A percentile compares a stretch with the other conserved stretches of the same genome.
Evolutionary conservation across 2,797 vertebrate species (phyloP).

Genomic region (Silurus aristotelis): DNA sequence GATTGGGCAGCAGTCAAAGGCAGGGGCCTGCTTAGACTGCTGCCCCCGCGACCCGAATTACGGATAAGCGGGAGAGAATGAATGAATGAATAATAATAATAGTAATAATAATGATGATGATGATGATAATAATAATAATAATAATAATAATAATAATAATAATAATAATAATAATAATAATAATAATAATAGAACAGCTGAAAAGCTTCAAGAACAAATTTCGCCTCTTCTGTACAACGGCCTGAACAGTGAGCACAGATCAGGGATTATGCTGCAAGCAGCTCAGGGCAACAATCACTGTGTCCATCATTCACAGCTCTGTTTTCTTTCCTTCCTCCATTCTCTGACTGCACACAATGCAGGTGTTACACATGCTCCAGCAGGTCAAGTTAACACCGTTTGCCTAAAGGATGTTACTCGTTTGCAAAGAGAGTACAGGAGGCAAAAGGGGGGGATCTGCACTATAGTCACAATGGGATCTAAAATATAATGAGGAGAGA

Average conservation of each 20-base stretch:
- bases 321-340: constrained; percentile 70
- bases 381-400: constrained; percentile 66
- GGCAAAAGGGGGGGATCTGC: constrained; percentile 64
- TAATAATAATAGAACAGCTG: not conserved
- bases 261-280: constrained; percentile 70
- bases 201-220: constrained; percentile 67
- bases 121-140: too few relatives aligned
- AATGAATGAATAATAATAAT: too few relatives aligned
- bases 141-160: too few relatives aligned
- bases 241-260: constrained; percentile 63
- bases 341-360: constrained; percentile 63
- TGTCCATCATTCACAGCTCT: constrained; percentile 53
- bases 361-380: constrained; percentile 69
- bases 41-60: too few relatives aligned
- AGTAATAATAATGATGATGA: too few relatives aligned
- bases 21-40: too few relatives aligned
- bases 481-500: constrained; percentile 21
- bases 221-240: constrained; percentile 72
- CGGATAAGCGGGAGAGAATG: too few relatives aligned
- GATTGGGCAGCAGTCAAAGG: too few relatives aligned
- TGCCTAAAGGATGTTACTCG: constrained; percentile 71
- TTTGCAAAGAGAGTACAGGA: constrained; percentile 67
- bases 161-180: too few relatives aligned
- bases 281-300: constrained; percentile 71
- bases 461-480: constrained; percentile 50